Conservation (phyloP, 2,113 vertebrate species). For the Callocephalon fimbriatum region DNA sequence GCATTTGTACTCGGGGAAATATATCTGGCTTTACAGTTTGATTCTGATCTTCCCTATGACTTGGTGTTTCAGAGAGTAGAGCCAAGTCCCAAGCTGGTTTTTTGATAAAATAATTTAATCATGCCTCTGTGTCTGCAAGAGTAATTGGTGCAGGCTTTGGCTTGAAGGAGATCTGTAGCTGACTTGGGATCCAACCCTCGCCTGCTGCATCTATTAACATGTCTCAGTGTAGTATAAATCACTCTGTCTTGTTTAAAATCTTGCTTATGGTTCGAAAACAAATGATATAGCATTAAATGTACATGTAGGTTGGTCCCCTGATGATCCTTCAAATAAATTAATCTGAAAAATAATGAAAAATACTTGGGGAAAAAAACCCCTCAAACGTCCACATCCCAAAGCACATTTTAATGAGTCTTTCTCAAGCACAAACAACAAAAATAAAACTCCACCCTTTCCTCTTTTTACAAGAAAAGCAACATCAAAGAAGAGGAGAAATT, state of each 20-base stretch:
- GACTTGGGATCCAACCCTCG: background rate
- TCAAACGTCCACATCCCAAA: background rate
- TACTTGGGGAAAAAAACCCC: background rate
- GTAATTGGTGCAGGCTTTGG: background rate
- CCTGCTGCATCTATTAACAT: background rate
- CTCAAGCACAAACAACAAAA: background rate
- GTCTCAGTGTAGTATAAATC: background rate
- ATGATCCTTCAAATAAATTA: conserved; percentile 35
- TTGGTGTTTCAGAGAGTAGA: background rate
- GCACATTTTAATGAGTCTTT: conserved; percentile 17
- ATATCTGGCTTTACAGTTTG: fast-evolving
- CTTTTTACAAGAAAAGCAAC: background rate
- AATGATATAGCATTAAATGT: background rate
- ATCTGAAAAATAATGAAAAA: conserved; percentile 36
- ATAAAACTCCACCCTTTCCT: background rate
- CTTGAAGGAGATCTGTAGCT: background rate
- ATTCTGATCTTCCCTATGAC: fast-evolving
- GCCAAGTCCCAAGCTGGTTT: fast-evolving
- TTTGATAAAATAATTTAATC: background rate
- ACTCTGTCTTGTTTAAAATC: background rate
- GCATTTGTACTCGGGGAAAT: fast-evolving
- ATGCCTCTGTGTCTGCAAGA: background rate
- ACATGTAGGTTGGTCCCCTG: conserved; percentile 7
- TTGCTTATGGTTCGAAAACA: background rate
- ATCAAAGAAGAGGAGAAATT: background rate